Conservation (phyloP, 2,797 vertebrate species). For the Pristis pectinata region DNA sequence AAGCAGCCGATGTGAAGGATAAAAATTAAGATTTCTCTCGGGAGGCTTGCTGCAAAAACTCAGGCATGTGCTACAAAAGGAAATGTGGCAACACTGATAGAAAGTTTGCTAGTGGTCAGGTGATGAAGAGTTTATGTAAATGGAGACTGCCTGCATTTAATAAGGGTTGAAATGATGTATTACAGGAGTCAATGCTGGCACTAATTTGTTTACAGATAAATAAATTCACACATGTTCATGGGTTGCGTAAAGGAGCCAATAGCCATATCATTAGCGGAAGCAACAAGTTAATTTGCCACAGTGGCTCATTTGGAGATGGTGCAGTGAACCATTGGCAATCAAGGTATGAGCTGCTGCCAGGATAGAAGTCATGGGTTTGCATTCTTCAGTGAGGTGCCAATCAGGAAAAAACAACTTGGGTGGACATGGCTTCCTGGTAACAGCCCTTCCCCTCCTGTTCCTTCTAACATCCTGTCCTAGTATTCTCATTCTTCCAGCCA, state of each 20-base stretch:
- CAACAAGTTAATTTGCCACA: too few relatives aligned
- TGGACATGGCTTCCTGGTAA: too few relatives aligned
- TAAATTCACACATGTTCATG: background rate
- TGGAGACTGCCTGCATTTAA: background rate
- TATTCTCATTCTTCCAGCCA: too few relatives aligned
- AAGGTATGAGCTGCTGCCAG: too few relatives aligned
- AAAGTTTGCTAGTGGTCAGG: background rate
- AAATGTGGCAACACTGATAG: background rate
- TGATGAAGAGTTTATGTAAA: background rate
- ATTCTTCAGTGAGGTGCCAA: too few relatives aligned
- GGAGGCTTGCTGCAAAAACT: background rate
- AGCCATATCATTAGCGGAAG: too few relatives aligned
- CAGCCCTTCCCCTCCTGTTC: too few relatives aligned
- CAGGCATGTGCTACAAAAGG: background rate
- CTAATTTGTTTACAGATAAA: background rate
- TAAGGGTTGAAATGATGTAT: background rate
- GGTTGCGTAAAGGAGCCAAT: background rate
- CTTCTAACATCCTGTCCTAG: too few relatives aligned
- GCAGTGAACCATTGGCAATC: too few relatives aligned
- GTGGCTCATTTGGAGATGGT: too few relatives aligned
- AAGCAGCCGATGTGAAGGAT: background rate
- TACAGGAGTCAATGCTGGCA: background rate
- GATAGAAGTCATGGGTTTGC: too few relatives aligned
- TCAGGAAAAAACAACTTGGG: too few relatives aligned
- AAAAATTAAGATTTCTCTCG: background rate